These are phyloP conservation scores for Platycheirus rosarum DNA, from an alignment of 2,888 invertebrate genomes.

Conservation along the genomic window DNA sequence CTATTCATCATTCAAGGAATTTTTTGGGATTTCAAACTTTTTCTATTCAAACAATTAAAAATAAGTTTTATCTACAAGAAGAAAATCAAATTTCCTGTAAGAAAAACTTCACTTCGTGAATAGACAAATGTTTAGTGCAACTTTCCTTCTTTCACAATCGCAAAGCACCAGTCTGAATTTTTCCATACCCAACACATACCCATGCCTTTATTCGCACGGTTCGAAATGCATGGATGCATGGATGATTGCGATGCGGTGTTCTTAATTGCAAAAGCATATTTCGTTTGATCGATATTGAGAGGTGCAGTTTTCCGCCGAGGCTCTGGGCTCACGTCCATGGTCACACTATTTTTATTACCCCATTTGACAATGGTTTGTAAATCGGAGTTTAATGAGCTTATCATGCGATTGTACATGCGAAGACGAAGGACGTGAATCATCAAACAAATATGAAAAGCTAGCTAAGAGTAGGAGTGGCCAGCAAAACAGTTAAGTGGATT, in stretches of 20 bases:
- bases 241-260: constrained; percentile 46
- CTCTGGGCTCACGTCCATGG: constrained; percentile 34
- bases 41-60: too few relatives aligned
- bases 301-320: constrained; percentile 43
- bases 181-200: background rate
- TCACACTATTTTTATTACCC: too few relatives aligned
- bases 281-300: constrained; percentile 81
- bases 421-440: too few relatives aligned
- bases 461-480: too few relatives aligned
- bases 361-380: too few relatives aligned
- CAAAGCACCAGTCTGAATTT: background rate
- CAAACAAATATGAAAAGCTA: too few relatives aligned
- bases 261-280: constrained; percentile 55
- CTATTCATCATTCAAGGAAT: too few relatives aligned
- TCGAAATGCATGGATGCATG: constrained; percentile 27
- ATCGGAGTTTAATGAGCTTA: too few relatives aligned
- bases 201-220: background rate
- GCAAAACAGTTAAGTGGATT: too few relatives aligned
- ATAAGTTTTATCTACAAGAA: too few relatives aligned
- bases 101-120: background rate
- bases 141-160: background rate
- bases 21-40: too few relatives aligned
- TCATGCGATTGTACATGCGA: too few relatives aligned
- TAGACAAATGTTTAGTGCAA: background rate
- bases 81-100: background rate